Percentiles rank a stretch among this genome's conserved stretches.
Evolutionary conservation across 2,797 vertebrate genomes (phyloP).

Genomic region (Gallinago stenura): DNA sequence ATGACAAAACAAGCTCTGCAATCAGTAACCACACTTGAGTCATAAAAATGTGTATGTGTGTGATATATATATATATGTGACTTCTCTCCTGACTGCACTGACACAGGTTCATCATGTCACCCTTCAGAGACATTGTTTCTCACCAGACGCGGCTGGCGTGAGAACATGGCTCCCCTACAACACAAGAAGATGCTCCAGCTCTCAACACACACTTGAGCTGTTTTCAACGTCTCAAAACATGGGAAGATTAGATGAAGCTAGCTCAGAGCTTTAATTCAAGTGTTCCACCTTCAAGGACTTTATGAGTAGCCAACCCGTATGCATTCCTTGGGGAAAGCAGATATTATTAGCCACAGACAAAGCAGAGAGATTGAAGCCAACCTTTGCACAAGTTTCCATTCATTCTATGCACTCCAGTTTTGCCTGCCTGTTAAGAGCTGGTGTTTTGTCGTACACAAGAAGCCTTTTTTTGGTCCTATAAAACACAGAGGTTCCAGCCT

Average conservation of each 20-base stretch:
- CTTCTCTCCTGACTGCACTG: background rate
- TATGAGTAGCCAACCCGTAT: background rate
- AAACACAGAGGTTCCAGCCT: background rate
- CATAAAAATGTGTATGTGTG: too few species aligned
- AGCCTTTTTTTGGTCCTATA: background rate
- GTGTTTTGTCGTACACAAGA: background rate
- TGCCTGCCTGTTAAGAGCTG: background rate
- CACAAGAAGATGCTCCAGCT: fast-evolving
- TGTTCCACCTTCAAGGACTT: background rate
- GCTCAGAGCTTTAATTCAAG: background rate
- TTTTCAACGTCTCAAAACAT: background rate
- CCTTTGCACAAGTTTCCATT: background rate
- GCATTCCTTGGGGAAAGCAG: background rate
- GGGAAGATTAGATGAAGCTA: background rate
- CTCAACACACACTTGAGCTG: too few species aligned
- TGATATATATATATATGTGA: background rate
- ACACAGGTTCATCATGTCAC: background rate
- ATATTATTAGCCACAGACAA: background rate
- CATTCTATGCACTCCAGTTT: background rate
- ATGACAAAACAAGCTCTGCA: background rate
- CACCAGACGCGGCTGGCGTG: background rate
- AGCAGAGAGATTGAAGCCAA: background rate
- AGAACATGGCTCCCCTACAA: background rate
- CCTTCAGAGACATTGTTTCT: background rate
- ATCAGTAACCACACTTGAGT: background rate